A percentile compares a stretch with the other conserved stretches of the same genome.
Conservation (phyloP, 2,797 vertebrate genomes). For the Poeciliopsis gracilis region DNA sequence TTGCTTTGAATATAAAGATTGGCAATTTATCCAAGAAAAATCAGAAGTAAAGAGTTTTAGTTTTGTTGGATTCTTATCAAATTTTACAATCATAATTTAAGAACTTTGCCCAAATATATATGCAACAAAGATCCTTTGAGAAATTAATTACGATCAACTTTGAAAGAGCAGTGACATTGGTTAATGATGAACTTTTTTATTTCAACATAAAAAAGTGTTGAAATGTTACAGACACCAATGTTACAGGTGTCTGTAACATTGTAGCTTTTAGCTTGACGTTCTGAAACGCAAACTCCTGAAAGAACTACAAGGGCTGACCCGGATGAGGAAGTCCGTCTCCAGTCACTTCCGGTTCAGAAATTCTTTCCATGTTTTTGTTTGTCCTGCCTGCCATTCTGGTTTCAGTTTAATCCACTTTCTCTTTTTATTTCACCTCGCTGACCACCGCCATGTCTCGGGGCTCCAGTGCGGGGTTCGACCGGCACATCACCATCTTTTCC, state of each 20-base stretch:
- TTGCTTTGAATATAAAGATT: background rate
- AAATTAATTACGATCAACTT: background rate
- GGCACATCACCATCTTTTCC: slow-evolving; percentile 94
- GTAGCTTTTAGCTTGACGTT: background rate
- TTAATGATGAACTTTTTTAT: background rate
- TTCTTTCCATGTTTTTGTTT: slow-evolving; percentile 34
- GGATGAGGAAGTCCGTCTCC: slow-evolving; percentile 18
- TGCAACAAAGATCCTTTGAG: background rate
- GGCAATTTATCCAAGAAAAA: background rate
- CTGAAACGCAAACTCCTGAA: background rate
- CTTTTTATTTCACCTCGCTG: background rate
- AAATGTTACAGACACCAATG: too few species aligned
- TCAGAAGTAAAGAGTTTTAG: background rate
- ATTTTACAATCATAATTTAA: background rate
- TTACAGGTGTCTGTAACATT: background rate
- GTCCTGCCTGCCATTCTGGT: slow-evolving; percentile 20
- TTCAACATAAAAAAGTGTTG: background rate
- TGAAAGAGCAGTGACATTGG: too few species aligned
- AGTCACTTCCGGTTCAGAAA: slow-evolving; percentile 34
- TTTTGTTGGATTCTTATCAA: background rate
- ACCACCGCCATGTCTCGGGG: slow-evolving; percentile 85
- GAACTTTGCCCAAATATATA: background rate
- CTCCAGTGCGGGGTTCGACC: slow-evolving; percentile 92
- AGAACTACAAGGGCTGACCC: slow-evolving; percentile 25
- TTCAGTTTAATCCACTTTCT: slow-evolving; percentile 32